Evolutionary conservation across 2,888 invertebrate species (phyloP).

Genomic region (Cantharis rustica): DNA sequence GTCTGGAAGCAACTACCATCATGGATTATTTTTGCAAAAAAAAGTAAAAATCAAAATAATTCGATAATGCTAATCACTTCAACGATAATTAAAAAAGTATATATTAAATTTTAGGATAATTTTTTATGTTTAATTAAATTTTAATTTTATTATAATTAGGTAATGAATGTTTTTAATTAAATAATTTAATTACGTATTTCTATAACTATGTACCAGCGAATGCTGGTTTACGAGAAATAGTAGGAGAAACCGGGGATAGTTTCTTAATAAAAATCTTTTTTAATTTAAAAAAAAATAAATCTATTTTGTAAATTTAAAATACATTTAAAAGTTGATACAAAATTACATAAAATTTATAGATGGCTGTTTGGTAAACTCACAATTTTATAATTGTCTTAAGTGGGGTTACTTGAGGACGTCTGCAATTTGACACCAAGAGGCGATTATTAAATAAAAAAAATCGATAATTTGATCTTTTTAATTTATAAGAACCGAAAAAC

Average conservation of each 20-base stretch:
- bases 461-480: not conserved
- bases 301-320: not conserved
- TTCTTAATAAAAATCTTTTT: no score
- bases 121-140: no score
- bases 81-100: not conserved
- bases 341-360: not conserved
- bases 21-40: not conserved
- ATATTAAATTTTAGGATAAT: not conserved
- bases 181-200: not conserved
- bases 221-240: no score
- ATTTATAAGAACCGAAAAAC: not conserved
- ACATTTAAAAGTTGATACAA: not conserved
- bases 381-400: slow-evolving; percentile 1
- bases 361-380: not conserved
- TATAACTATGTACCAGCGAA: no score
- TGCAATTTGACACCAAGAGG: not conserved
- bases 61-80: not conserved
- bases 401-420: slow-evolving; percentile 2
- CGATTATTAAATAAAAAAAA: not conserved
- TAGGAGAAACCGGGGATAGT: no score
- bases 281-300: no score
- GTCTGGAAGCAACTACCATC: not conserved
- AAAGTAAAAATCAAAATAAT: not conserved
- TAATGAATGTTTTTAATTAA: no score
- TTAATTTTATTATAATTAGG: no score